Conservation (phyloP, 1,140 invertebrate species). For the Aporrectodea caliginosa region DNA sequence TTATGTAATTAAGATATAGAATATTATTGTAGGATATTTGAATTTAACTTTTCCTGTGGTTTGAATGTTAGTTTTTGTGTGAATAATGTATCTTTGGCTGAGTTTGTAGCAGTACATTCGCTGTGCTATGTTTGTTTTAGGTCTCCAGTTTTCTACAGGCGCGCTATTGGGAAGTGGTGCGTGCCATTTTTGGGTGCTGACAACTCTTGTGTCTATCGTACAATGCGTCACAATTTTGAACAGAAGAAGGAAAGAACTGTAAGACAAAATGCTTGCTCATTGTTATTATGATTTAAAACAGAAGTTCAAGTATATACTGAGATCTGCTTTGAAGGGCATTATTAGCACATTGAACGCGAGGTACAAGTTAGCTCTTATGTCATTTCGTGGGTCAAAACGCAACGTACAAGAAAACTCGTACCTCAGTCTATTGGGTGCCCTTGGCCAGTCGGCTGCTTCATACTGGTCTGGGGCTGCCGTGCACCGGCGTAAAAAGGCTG, state of each 20-base stretch:
- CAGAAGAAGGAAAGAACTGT: slow-evolving; percentile 67
- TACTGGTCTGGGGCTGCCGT: too few relatives aligned
- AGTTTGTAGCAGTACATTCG: neutral
- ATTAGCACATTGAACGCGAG: too few relatives aligned
- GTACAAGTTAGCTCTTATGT: too few relatives aligned
- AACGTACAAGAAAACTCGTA: too few relatives aligned
- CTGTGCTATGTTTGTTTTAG: slow-evolving; percentile 53
- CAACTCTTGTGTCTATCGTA: slow-evolving; percentile 69
- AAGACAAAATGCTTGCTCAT: slow-evolving; percentile 30
- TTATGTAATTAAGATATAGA: too few relatives aligned
- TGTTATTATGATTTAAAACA: slow-evolving; percentile 38
- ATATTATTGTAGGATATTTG: too few relatives aligned
- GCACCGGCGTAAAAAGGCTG: too few relatives aligned
- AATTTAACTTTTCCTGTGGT: too few relatives aligned
- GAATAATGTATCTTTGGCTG: neutral
- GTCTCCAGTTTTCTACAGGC: slow-evolving; percentile 62
- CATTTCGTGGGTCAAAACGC: too few relatives aligned
- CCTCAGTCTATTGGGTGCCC: too few relatives aligned
- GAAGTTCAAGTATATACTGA: neutral
- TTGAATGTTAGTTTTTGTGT: neutral
- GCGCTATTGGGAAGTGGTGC: slow-evolving; percentile 66
- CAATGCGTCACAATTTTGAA: slow-evolving; percentile 70
- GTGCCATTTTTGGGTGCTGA: slow-evolving; percentile 76
- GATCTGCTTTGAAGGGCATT: neutral
- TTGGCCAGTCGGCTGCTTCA: too few relatives aligned